Conservation (phyloP, 2,888 invertebrate genomes). For the Sisyra terminalis region DNA sequence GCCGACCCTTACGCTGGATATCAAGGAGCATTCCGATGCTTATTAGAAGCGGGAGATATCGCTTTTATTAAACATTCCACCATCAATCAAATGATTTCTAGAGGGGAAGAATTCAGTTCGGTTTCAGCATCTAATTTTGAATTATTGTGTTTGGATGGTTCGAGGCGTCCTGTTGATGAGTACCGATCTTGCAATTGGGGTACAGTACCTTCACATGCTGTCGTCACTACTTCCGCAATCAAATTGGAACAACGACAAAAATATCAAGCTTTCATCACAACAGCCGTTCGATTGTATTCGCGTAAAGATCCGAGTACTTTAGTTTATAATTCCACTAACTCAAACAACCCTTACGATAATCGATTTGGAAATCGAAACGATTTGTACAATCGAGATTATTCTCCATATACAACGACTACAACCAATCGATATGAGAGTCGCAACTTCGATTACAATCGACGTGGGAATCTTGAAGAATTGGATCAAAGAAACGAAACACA, state of each 20-base stretch:
- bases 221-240: constrained; percentile 74
- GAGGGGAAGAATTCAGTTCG: constrained; percentile 41
- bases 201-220: constrained; percentile 61
- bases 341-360: neutral
- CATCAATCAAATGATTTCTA: constrained; percentile 50
- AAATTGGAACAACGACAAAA: constrained; percentile 33
- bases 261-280: constrained; percentile 49
- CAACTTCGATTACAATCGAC: neutral
- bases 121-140: constrained; percentile 55
- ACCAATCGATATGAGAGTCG: constrained; percentile 8
- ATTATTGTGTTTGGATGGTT: constrained; percentile 66
- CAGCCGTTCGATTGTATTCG: constrained; percentile 40
- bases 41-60: constrained; percentile 70
- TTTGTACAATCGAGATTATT: constrained; percentile 18
- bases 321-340: constrained; percentile 7
- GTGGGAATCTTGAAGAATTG: constrained; percentile 1
- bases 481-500: constrained; percentile 10
- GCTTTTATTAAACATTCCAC: constrained; percentile 83
- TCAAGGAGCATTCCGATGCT: constrained; percentile 79
- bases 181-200: constrained; percentile 77
- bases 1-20: constrained; percentile 84
- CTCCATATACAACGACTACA: constrained; percentile 11
- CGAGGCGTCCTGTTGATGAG: constrained; percentile 46
- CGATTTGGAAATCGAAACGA: constrained; percentile 9
- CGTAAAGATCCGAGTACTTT: constrained; percentile 11